Evolutionary conservation across 1,140 invertebrate genomes (phyloP).

Genomic region (Macrotrachela quadricornifera): DNA sequence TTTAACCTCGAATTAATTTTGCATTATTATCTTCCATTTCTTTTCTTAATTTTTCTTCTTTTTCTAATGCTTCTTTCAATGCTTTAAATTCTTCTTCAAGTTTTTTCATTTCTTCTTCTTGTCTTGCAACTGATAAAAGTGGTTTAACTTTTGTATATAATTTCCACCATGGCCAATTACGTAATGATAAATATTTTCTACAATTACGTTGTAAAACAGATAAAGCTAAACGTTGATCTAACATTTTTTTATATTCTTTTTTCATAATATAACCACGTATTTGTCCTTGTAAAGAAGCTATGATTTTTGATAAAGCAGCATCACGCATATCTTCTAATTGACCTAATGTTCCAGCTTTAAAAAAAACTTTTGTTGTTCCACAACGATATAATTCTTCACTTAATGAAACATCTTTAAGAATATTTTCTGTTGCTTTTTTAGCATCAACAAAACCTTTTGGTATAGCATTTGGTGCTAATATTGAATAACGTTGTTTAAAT

Average conservation of each 20-base stretch:
- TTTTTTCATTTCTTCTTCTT: slow-evolving; percentile 95
- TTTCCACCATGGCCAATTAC: slow-evolving; percentile 99
- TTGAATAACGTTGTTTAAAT: slow-evolving; percentile 99
- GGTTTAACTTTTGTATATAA: slow-evolving; percentile 95
- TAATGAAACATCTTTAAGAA: slow-evolving; percentile 47
- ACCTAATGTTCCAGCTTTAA: slow-evolving; percentile 98
- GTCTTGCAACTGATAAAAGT: slow-evolving; percentile 82
- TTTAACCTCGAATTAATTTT: slow-evolving; percentile 37
- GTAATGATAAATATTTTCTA: slow-evolving; percentile 86
- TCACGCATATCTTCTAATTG: slow-evolving; percentile 99
- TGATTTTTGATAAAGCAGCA: slow-evolving; percentile 87
- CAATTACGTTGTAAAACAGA: slow-evolving; percentile 96
- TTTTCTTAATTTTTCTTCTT: slow-evolving; percentile 83
- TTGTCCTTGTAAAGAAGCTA: slow-evolving; percentile 91
- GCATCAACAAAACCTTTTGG: slow-evolving; percentile 50
- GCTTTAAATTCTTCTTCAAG: slow-evolving; percentile 83
- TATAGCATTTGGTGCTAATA: slow-evolving; percentile 65
- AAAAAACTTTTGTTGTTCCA: slow-evolving; percentile 95
- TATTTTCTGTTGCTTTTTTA: slow-evolving; percentile 55
- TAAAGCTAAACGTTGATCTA: slow-evolving; percentile 88
- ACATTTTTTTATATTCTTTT: slow-evolving; percentile 84
- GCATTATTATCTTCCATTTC: slow-evolving; percentile 78
- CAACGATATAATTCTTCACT: slow-evolving; percentile 69
- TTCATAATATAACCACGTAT: slow-evolving; percentile 59
- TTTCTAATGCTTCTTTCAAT: slow-evolving; percentile 72